Base-by-base conservation (phyloP, 2,113 vertebrate genomes). In the Grallaria varia region DNA sequence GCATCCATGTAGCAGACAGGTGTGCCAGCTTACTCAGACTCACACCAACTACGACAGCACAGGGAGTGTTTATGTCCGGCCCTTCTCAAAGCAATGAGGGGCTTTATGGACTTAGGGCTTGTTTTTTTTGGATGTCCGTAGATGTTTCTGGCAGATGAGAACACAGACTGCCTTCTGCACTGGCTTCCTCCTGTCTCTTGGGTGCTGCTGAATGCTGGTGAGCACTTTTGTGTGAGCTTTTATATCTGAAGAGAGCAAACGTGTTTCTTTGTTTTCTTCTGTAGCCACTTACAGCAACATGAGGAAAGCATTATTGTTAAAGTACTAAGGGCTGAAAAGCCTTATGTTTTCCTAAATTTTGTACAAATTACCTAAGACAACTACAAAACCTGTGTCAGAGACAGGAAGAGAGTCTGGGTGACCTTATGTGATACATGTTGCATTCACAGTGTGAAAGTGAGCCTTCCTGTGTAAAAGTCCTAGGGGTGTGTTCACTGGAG, bases 251-350 rank as follows among this genome's bases (percentile, higher is more conserved):
- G 63, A 90, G 82, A 85, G 45, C 67, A 90, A 84, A 71, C 28
- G 31, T 27, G 10, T 81, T 95, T 74, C 86, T 95, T 96, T 90
- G 68, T 95, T 92, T 76, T 67, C 47, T 63, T 92, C 84, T 39
- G 4, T 47, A 64, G 56, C 59, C 9, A 7, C 59, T 92, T 66
- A n/a, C 18, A 87, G 69, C 40, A 80, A 28, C 68, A 74, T 44
- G 58, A 95, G 76, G 59, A 93, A 92, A 84, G 75, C 39, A 6
- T 84, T 90, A 78, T 91, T 96, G 71, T 85, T 88, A 10, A 88
- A 72, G 58, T 67, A 52, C 4, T 3, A 95, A 74, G 77, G 17
- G 35, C 56, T 86, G 82, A 67, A 69, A 93, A 79, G 75, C 10
- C 1, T 58, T 35, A 10, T 18, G 2, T 77, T 80, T 88, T 74